Evolutionary conservation across 2,113 vertebrate genomes (phyloP).

Genomic region (Strigops habroptila): DNA sequence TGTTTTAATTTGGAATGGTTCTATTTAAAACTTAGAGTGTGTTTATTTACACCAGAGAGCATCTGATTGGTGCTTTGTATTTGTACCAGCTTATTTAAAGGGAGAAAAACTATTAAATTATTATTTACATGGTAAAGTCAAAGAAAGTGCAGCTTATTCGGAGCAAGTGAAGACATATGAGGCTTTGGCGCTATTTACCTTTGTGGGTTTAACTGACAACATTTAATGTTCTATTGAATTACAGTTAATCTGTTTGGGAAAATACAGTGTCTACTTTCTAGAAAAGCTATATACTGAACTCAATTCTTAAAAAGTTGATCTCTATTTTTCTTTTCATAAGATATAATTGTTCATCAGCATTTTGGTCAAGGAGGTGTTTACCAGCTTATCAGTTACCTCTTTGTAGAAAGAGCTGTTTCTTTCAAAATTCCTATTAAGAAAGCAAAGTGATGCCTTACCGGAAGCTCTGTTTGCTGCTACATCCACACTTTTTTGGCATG

Average conservation of each 20-base stretch:
- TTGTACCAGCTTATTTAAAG: constrained; percentile 9
- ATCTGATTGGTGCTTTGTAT: background rate
- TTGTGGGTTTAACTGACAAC: background rate
- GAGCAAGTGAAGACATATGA: background rate
- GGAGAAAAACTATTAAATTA: background rate
- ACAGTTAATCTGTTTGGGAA: background rate
- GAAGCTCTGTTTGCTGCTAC: background rate
- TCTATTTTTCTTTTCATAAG: background rate
- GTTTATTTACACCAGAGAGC: background rate
- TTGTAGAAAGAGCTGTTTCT: background rate
- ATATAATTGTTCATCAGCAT: background rate
- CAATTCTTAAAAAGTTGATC: background rate
- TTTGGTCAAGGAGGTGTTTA: background rate
- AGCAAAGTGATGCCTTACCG: background rate
- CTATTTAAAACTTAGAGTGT: background rate
- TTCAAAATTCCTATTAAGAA: background rate
- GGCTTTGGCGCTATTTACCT: background rate
- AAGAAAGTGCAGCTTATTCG: background rate
- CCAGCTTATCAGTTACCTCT: background rate
- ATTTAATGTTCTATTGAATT: background rate
- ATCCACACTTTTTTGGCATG: background rate
- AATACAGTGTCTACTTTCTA: background rate
- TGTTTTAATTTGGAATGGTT: background rate
- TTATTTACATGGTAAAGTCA: background rate
- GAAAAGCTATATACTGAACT: background rate